Conservation (phyloP, 1,140 invertebrate species). For the Vanessa atalanta region DNA sequence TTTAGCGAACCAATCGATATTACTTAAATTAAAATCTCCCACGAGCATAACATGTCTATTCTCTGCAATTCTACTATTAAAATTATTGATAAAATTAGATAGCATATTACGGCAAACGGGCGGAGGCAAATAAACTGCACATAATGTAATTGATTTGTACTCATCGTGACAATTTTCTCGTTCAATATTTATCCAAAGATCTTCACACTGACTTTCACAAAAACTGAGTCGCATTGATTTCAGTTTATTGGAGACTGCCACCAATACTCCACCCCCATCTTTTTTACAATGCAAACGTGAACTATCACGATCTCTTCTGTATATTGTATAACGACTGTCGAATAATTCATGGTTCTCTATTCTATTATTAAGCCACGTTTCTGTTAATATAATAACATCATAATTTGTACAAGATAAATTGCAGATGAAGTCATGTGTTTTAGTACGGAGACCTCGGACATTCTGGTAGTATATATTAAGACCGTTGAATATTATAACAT, state of each 20-base stretch:
- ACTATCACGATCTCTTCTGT: constrained; percentile 24
- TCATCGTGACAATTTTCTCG: constrained; percentile 15
- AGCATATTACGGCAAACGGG: constrained; percentile 19
- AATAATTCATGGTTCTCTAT: not conserved
- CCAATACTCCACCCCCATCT: not conserved
- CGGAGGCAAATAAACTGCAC: constrained; percentile 14
- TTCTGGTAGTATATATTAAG: constrained; percentile 14
- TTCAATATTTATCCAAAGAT: constrained; percentile 15
- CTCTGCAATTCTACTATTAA: constrained; percentile 21
- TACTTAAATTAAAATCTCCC: constrained; percentile 6
- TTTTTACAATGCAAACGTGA: not conserved
- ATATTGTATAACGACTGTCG: constrained; percentile 3
- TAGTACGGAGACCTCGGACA: constrained; percentile 7
- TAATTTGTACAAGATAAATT: not conserved
- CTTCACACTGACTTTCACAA: constrained; percentile 22
- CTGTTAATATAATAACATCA: constrained; percentile 8
- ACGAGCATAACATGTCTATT: constrained; percentile 11
- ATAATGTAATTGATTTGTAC: constrained; percentile 14
- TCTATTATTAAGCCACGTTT: constrained; percentile 5
- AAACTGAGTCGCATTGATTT: constrained; percentile 12
- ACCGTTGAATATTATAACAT: constrained; percentile 11
- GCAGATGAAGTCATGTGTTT: not conserved
- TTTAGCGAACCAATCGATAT: constrained; percentile 15
- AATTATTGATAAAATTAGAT: constrained; percentile 23
- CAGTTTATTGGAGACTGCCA: constrained; percentile 13